These are phyloP conservation scores for Antechinus stuartii DNA, from an alignment of 2,113 vertebrate genomes.

Conservation along the genomic window DNA sequence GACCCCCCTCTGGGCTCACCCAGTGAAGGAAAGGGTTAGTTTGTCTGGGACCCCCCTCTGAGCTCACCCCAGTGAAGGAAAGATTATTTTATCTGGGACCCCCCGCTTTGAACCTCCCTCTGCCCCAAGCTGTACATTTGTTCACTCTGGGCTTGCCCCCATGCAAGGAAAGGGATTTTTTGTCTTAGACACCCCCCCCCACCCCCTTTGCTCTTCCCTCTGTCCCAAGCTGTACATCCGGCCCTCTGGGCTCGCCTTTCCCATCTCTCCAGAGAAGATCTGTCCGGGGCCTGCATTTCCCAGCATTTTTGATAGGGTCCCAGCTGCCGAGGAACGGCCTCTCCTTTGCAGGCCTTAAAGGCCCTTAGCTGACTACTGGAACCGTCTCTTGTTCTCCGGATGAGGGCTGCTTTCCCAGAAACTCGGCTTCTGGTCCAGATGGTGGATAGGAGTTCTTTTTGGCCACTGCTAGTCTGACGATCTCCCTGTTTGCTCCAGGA, in stretches of 20 bases:
- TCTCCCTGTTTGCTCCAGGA: not conserved
- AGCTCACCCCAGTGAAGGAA: not conserved
- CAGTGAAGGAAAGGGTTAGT: not conserved
- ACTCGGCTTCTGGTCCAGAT: not conserved
- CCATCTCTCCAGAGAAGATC: not conserved
- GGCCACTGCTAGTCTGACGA: not conserved
- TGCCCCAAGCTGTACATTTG: not conserved
- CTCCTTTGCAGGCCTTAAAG: not conserved
- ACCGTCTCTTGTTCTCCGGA: not conserved
- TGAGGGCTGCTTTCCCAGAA: not conserved
- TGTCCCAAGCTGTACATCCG: not conserved
- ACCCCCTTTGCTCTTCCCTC: not conserved
- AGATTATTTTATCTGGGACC: not conserved
- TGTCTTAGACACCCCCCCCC: not conserved
- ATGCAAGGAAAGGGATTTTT: not conserved
- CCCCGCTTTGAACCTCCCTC: not conserved
- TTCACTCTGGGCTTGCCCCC: not conserved
- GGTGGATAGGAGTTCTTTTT: not conserved
- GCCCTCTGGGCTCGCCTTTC: not conserved
- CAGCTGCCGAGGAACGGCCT: not conserved
- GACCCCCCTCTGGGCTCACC: too few relatives aligned
- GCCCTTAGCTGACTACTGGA: not conserved
- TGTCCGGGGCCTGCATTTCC: not conserved
- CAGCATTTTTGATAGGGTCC: not conserved
- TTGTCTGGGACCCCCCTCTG: not conserved